Base-by-base conservation (phyloP, 2,888 invertebrate species). In the Resseliella maxima region DNA sequence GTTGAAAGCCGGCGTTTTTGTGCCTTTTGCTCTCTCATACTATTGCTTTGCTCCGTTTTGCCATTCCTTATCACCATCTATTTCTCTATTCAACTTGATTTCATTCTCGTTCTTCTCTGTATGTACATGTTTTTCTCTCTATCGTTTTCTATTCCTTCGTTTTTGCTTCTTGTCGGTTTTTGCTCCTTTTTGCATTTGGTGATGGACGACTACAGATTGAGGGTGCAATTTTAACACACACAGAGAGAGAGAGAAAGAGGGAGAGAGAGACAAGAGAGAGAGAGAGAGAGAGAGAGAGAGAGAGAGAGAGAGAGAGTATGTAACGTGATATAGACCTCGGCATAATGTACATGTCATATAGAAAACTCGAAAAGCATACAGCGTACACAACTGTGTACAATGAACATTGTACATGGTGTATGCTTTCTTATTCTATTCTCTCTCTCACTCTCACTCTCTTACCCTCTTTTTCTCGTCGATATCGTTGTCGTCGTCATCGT, bases 211-310 rank as follows among this genome's bases (percentile, higher is more conserved):
- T 83, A 38, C n/a, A 38, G 83, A 83, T 83, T 38, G 83, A 38
- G 83, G 83, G 83, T 83, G 83, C 83, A 83, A 83, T 83, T 83
- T 83, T 83, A 38, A 24, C 36, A 36, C n/a, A n/a, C n/a, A n/a
- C n/a, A n/a, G 18, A 50, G 12, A 41, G 41, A 41, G 41, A 41
- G 41, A 41, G 41, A 41, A 41, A 41, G 41, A 54, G 21, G 18
- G 10, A 3, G 31, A 64, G 83, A 15, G 21, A 50, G 18, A 41
- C 5, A 12, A 41, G 41, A 41, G 41, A 41, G 41, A 41, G 12
- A 41, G 41, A 54, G 21, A 54, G 10, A 3, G 31, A 64, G 83
- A 15, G 18, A 50, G 12, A 41, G 41, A 41, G 41, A 41, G 41
- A 41, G 41, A 41, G 12, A 41, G 41, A 54, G 21, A 54, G 10